Conservation (phyloP, 2,797 vertebrate species). For the Anableps anableps region DNA sequence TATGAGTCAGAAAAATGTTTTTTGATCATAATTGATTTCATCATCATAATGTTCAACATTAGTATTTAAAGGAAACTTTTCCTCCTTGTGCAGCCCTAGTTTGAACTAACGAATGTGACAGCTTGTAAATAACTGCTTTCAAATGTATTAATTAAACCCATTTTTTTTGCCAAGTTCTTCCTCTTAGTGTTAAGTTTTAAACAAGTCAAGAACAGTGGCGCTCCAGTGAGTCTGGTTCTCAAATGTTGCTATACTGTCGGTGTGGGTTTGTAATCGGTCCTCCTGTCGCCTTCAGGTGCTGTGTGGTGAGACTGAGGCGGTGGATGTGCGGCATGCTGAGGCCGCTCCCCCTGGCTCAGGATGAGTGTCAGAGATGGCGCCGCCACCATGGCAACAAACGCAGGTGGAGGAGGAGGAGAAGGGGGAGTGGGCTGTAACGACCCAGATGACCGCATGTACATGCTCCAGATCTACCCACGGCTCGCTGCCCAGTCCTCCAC, state of each 20-base stretch:
- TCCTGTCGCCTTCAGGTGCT: slow-evolving; percentile 78
- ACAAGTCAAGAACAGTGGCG: neutral
- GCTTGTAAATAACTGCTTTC: neutral
- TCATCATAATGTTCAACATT: neutral
- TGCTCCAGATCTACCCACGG: slow-evolving; percentile 93
- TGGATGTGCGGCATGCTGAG: slow-evolving; percentile 88
- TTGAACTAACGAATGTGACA: neutral
- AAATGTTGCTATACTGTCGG: neutral
- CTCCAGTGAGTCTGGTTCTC: neutral
- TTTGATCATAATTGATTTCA: neutral
- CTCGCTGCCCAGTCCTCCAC: slow-evolving; percentile 79
- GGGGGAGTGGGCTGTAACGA: slow-evolving; percentile 79
- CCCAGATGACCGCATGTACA: slow-evolving; percentile 84
- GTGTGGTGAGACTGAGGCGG: slow-evolving; percentile 75
- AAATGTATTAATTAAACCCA: neutral
- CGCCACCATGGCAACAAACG: slow-evolving; percentile 75
- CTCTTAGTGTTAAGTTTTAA: slow-evolving; percentile 12
- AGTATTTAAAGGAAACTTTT: neutral
- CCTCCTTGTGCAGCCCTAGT: neutral
- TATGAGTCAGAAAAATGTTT: neutral
- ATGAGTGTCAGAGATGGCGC: slow-evolving; percentile 95
- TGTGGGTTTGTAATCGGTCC: slow-evolving; percentile 10
- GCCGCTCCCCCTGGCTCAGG: slow-evolving; percentile 84
- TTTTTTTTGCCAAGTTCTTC: neutral
- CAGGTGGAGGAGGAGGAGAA: slow-evolving; percentile 68